A percentile compares a stretch with the other conserved stretches of the same genome.
Evolutionary conservation across 2,797 vertebrate genomes (phyloP).

Genomic region (Anolis apletophallus): DNA sequence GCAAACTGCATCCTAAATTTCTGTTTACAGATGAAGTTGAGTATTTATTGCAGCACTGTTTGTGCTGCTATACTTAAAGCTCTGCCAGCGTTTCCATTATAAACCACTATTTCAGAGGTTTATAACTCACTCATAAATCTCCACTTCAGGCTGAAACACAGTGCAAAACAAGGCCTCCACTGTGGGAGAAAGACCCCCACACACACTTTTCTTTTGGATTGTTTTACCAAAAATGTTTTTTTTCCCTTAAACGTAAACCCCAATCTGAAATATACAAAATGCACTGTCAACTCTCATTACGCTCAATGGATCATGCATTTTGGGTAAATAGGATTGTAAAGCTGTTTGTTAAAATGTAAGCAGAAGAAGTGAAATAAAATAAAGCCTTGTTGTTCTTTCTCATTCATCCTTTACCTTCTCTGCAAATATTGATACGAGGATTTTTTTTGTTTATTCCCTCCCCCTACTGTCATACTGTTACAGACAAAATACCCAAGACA

Average conservation of each 20-base stretch:
- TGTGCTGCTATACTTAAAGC: conserved; percentile 70
- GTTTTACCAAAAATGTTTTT: conserved; percentile 50
- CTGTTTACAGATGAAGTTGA: conserved; percentile 84
- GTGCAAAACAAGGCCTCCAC: conserved; percentile 54
- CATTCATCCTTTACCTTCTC: conserved; percentile 14
- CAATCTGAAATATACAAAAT: conserved; percentile 9
- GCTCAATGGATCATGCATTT: background rate
- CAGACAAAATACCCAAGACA: background rate
- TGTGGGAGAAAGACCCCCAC: conserved; percentile 11
- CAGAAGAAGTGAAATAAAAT: background rate
- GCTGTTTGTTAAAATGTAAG: background rate
- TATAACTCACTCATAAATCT: conserved; percentile 68
- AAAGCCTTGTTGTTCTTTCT: background rate
- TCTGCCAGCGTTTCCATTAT: conserved; percentile 71
- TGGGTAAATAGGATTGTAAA: background rate
- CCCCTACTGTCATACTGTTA: background rate
- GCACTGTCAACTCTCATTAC: background rate
- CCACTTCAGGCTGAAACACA: conserved; percentile 66
- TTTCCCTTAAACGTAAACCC: background rate
- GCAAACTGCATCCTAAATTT: conserved; percentile 77
- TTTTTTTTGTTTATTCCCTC: too few species aligned
- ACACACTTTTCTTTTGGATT: conserved; percentile 45
- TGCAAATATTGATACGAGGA: background rate
- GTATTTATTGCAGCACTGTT: conserved; percentile 76
- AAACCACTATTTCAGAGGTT: conserved; percentile 71